Base-by-base conservation (phyloP, 2,888 invertebrate genomes). In the Macrosiphum euphorbiae region DNA sequence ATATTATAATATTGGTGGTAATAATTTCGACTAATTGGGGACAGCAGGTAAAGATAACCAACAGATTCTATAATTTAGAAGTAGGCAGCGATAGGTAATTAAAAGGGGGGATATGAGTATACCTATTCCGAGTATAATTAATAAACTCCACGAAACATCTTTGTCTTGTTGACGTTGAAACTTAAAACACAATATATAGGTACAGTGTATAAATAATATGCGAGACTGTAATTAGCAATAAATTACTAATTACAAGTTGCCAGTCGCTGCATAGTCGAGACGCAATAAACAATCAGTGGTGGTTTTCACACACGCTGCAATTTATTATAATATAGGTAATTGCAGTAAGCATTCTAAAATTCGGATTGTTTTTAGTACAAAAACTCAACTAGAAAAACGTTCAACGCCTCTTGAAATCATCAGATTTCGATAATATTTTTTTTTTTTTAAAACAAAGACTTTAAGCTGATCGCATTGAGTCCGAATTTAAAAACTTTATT, bases 61-160 rank as follows among this genome's bases (percentile, higher is more conserved):
- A n/a, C 44, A 35, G 91, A 41, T 55, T 91, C 44, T 85, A 85
- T 55, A 78, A 78, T 78, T 85, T 55, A 55, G n/a, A 41, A 85
- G 44, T 24, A n/a, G 55, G 44, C 11, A n/a, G 44, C 11, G 85
- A 58, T 91, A n/a, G 58, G 55, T 86, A 91, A 91, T 91, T 91
- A 58, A 91, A 91, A 91, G 44, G 55, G 44, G 5, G 11, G 44
- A 26, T 10, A 41, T 44, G 50, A 61, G 5, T 44, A 16, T 88
- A 58, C 58, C 58, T 58, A 58, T 26, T 26, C 58, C 58, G 58
- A 58, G 58, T 58, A 84, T 91, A 91, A 91, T 91, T 84, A 84
- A 78, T 78, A 78, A 85, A 44, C 44, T 61, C 55, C n/a, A 20
- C 55, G 78, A 84, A 78, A 52, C 41, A 41, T 78, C 90, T 78